These are phyloP conservation scores for Apogon talboti DNA, from an alignment of 2,797 vertebrate species.

Conservation along the genomic window DNA sequence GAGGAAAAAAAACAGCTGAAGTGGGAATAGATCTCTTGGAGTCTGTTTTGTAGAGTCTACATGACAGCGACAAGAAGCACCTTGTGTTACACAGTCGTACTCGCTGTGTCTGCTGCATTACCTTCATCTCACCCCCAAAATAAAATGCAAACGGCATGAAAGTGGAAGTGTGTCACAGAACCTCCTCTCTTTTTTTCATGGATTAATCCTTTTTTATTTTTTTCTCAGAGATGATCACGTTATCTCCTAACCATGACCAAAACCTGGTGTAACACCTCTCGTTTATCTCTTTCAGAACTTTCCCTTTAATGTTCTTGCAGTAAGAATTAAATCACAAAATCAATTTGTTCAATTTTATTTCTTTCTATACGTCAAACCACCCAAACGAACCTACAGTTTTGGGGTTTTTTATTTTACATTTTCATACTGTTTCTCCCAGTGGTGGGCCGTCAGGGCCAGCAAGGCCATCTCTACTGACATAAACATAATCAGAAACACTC, in stretches of 20 bases:
- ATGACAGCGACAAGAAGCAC: conserved; percentile 42
- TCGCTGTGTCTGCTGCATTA: neutral
- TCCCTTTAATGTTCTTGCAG: conserved; percentile 31
- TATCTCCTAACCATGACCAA: conserved; percentile 30
- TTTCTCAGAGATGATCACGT: conserved; percentile 8
- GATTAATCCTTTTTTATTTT: conserved; percentile 6
- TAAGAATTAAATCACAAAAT: conserved; percentile 51
- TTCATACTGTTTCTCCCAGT: neutral
- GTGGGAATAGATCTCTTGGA: neutral
- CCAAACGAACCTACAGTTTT: conserved; percentile 26
- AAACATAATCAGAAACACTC: no score
- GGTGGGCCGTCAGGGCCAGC: no score
- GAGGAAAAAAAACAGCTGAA: neutral
- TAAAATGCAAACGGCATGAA: conserved; percentile 9
- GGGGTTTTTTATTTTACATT: conserved; percentile 28
- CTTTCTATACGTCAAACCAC: conserved; percentile 15
- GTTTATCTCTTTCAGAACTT: conserved; percentile 35
- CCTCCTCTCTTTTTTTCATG: conserved; percentile 1
- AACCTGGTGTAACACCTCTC: conserved; percentile 12
- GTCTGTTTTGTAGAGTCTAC: conserved; percentile 29
- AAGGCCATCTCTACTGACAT: no score
- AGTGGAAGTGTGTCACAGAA: conserved; percentile 4
- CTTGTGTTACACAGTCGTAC: conserved; percentile 12
- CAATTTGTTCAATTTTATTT: conserved; percentile 44
- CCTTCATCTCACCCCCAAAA: conserved; percentile 4